phyloP scores from a whole-genome alignment of 2,113 vertebrate species.

The Camelus bactrianus region DNA sequence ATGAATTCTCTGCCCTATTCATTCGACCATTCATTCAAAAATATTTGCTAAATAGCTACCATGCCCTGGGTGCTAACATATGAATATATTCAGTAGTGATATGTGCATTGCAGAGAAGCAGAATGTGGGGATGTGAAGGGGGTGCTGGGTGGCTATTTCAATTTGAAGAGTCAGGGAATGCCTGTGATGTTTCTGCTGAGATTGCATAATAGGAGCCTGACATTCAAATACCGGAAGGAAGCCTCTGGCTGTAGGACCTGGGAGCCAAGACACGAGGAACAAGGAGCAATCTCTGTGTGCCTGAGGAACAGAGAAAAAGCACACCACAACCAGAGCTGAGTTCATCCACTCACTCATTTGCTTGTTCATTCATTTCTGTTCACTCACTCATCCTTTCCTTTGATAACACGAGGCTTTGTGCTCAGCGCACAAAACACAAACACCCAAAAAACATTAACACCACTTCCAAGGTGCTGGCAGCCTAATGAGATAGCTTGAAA shows the following conservation, averaged over 20 bases:
- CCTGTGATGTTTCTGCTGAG: neutral
- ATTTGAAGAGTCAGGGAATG: neutral
- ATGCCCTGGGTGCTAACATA: neutral
- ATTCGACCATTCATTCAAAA: neutral
- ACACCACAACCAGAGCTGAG: too few species aligned
- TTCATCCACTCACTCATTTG: fast-evolving
- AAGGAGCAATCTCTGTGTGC: neutral
- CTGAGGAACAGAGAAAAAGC: neutral
- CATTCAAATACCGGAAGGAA: neutral
- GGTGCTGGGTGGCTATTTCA: neutral
- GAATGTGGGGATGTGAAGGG: fast-evolving
- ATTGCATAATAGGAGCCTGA: neutral
- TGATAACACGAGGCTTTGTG: neutral
- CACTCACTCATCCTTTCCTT: neutral
- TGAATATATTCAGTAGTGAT: neutral
- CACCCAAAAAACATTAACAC: fast-evolving
- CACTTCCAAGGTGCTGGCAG: fast-evolving
- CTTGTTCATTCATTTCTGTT: neutral
- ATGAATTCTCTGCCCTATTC: too few species aligned
- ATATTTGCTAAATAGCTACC: neutral
- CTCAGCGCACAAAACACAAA: neutral
- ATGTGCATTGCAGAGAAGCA: fast-evolving
- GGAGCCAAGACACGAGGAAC: neutral
- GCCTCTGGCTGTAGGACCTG: too few species aligned
- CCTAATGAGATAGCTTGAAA: fast-evolving